Percentiles rank a stretch among this genome's conserved stretches.
These are phyloP conservation scores for Pimpla rufipes DNA, from an alignment of 2,888 invertebrate genomes.

Conservation along the genomic window DNA sequence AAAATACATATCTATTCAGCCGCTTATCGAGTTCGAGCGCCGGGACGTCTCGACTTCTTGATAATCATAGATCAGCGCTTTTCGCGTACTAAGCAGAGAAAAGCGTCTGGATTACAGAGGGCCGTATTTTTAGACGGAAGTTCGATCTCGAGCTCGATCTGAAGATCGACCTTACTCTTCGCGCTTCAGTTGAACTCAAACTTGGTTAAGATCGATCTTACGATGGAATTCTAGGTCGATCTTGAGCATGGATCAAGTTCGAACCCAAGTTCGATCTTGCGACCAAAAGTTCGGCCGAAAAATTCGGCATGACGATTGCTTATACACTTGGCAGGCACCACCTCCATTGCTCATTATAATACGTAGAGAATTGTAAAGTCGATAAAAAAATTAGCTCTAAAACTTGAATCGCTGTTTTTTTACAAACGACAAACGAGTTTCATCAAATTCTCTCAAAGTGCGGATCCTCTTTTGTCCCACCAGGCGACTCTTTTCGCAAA, in stretches of 20 bases:
- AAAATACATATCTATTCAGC: conserved; percentile 48
- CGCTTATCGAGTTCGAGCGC: conserved; percentile 39
- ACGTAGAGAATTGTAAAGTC: background rate
- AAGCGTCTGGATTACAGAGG: conserved; percentile 17
- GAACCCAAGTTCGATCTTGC: too few species aligned
- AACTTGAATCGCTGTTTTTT: background rate
- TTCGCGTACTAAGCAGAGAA: background rate
- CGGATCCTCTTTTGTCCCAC: too few species aligned
- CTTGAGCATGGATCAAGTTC: too few species aligned
- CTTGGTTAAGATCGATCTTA: too few species aligned
- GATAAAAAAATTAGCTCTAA: background rate
- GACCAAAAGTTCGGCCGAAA: too few species aligned
- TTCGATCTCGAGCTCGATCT: too few species aligned
- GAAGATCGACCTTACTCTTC: too few species aligned
- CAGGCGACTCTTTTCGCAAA: too few species aligned
- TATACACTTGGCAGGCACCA: background rate
- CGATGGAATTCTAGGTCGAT: too few species aligned
- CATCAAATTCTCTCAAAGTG: too few species aligned
- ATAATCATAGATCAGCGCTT: conserved; percentile 3
- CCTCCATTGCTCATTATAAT: background rate
- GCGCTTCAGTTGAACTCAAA: too few species aligned
- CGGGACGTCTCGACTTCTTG: conserved; percentile 28
- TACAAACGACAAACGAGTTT: background rate
- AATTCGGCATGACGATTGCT: background rate
- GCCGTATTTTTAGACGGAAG: too few species aligned